phyloP scores from a whole-genome alignment of 2,888 invertebrate genomes.

The Drosophila niveifrons region DNA sequence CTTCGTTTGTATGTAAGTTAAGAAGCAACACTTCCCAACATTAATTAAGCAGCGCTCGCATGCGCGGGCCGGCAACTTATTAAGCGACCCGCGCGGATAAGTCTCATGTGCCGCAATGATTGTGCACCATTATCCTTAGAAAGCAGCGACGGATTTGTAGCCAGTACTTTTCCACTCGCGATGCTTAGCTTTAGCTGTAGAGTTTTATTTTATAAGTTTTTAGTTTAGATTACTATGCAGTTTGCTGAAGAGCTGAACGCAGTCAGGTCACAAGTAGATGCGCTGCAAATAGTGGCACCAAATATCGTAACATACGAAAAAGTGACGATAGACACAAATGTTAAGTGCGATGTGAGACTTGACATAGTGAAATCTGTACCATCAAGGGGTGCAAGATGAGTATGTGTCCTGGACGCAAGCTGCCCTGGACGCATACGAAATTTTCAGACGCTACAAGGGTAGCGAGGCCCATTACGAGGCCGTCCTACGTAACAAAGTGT shows the following conservation, averaged over 20 bases:
- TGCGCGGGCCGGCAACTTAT: neutral
- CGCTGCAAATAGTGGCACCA: neutral
- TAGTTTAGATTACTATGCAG: neutral
- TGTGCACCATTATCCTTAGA: neutral
- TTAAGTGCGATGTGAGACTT: neutral
- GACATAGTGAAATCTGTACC: neutral
- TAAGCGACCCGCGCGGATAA: neutral
- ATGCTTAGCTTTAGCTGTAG: neutral
- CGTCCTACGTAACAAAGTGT: slow-evolving; percentile 3
- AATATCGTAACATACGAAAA: neutral
- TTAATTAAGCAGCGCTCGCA: neutral
- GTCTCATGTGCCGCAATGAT: neutral
- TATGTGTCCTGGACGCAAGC: neutral
- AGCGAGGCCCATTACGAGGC: slow-evolving; percentile 4
- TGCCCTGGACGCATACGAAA: neutral
- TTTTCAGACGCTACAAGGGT: neutral
- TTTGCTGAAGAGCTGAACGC: neutral
- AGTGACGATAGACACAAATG: neutral
- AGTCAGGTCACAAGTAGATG: neutral
- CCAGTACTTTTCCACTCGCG: neutral
- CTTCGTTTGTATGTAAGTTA: too few species aligned
- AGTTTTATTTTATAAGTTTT: neutral
- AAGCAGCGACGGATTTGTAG: slow-evolving; percentile 4
- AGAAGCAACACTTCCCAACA: neutral
- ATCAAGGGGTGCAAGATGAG: neutral